phyloP scores from a whole-genome alignment of 2,888 invertebrate genomes.

The Mythimna albipuncta region DNA sequence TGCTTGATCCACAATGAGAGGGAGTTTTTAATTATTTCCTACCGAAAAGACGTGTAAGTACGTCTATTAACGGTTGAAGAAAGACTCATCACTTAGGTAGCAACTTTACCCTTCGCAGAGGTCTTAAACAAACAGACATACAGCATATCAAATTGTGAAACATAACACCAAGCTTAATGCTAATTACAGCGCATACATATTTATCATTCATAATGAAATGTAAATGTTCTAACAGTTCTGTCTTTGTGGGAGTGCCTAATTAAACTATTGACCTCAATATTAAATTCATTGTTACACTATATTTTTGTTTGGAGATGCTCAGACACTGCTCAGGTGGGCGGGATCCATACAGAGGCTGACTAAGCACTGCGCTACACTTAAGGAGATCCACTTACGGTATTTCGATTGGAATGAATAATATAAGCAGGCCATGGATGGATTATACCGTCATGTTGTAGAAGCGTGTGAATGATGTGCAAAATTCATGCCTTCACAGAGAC shows the following conservation, averaged over 20 bases:
- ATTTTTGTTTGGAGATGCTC: slow-evolving; percentile 52
- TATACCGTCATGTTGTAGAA: not conserved
- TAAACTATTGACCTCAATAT: slow-evolving; percentile 82
- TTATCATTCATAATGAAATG: slow-evolving; percentile 65
- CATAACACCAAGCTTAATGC: slow-evolving; percentile 44
- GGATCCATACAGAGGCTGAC: slow-evolving; percentile 26
- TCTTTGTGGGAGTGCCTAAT: slow-evolving; percentile 74
- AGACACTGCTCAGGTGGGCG: slow-evolving; percentile 33
- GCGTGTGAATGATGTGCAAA: not conserved
- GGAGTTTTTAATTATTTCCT: no score
- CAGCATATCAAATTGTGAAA: slow-evolving; percentile 53
- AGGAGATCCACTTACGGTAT: slow-evolving; percentile 37
- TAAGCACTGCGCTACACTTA: slow-evolving; percentile 12
- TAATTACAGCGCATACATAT: slow-evolving; percentile 62
- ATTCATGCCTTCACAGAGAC: not conserved
- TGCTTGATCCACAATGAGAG: no score
- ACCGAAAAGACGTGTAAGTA: no score
- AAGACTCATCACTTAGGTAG: no score
- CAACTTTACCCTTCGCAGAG: no score
- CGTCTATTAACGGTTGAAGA: no score
- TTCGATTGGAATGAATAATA: slow-evolving; percentile 3
- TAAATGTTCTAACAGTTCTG: slow-evolving; percentile 67
- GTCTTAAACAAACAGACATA: slow-evolving; percentile 8
- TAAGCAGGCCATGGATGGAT: slow-evolving; percentile 6
- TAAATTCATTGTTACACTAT: slow-evolving; percentile 62